Evolutionary conservation across 2,797 vertebrate species (phyloP), one percentile per base, ranked within the genome.

Genomic region (Clamator glandarius): DNA sequence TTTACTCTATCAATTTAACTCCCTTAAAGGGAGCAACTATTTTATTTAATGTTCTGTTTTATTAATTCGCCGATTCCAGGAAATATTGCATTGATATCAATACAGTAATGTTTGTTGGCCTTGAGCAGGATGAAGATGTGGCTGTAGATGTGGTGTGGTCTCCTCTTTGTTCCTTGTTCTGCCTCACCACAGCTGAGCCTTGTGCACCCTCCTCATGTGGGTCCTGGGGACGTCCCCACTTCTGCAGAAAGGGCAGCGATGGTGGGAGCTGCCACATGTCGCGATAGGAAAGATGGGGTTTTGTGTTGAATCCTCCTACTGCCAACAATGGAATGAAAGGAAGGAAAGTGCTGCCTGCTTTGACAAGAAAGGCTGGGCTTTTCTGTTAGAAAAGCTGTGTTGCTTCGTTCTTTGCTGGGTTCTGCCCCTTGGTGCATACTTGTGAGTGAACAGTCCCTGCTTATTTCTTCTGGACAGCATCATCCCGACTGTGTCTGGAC

Each of bases 1-100:
- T 90, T 79, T 95, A 58, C 75, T 70, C n/a, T 50, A 7, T 61
- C 87, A 73, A 63, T 81, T 86, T 79, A 73, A 42, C 9, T 36
- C 70, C 55, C 82, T 42, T 78, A 8, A 90, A 88, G 51, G 62
- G 66, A 93, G 8, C 16, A 39, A 21, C 31, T 52, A 2, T 69
- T 85, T 85, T 83, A 86, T 90, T 8, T 2, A 35, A 44, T 42
- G 19, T 29, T 75, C 36, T 66, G 1, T 81, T 87, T 89, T 63
- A 80, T 69, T 80, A 63, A 77, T 76, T 67, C 64, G n/a, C 46
- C 48, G 1, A 20, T 90, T 95, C 24, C 55, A 12, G 23, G 64
- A 76, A 78, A n/a, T 46, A 26, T 6, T 46, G 48, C 48, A 8
- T 12, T 57, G 50, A 25, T 70, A 66, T 5, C 41, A 57, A 2